Conservation (phyloP, 2,888 invertebrate species). For the Trisateles emortualis region DNA sequence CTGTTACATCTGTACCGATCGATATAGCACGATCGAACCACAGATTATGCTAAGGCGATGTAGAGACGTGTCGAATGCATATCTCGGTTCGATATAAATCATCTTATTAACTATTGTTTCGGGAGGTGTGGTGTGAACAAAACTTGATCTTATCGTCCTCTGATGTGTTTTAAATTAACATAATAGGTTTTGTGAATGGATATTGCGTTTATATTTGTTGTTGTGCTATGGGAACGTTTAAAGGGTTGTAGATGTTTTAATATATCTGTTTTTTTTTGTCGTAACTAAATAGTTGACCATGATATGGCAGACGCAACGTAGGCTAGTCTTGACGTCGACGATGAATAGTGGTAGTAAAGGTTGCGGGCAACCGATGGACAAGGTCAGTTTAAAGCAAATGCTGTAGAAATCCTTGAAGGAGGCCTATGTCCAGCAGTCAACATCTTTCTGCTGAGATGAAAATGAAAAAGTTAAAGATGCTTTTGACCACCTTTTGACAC, state of each 20-base stretch:
- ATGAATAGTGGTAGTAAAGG: too few relatives aligned
- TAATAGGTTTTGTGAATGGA: slow-evolving; percentile 87
- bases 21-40: slow-evolving; percentile 78
- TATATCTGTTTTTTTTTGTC: slow-evolving; percentile 7
- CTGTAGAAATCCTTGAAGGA: too few relatives aligned
- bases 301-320: too few relatives aligned
- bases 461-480: too few relatives aligned
- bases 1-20: slow-evolving; percentile 78
- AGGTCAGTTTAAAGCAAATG: too few relatives aligned
- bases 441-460: too few relatives aligned
- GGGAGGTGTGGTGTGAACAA: slow-evolving; percentile 87
- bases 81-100: slow-evolving; percentile 86
- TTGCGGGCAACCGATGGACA: too few relatives aligned
- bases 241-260: slow-evolving; percentile 21
- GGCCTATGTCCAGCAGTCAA: too few relatives aligned
- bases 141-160: slow-evolving; percentile 77
- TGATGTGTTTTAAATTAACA: slow-evolving; percentile 87
- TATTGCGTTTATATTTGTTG: slow-evolving; percentile 81
- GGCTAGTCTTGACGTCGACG: too few relatives aligned
- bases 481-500: too few relatives aligned
- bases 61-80: slow-evolving; percentile 82
- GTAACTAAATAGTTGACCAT: neutral
- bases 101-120: slow-evolving; percentile 87
- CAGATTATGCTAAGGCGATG: slow-evolving; percentile 86
- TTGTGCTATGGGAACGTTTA: slow-evolving; percentile 61